phyloP scores from a whole-genome alignment of 2,888 invertebrate species.

The Pachliopta kotzebuea region DNA sequence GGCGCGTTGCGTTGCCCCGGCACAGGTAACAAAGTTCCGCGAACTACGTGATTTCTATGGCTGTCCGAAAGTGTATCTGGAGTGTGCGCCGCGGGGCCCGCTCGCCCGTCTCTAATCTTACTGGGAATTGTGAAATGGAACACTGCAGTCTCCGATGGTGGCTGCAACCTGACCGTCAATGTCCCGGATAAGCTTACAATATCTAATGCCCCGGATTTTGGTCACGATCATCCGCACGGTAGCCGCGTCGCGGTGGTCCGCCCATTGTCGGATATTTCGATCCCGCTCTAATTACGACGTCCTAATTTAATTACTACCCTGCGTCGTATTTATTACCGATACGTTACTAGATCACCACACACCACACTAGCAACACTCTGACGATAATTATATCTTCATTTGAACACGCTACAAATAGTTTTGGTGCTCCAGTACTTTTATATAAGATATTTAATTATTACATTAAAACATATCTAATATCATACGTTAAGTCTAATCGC shows the following conservation, averaged over 20 bases:
- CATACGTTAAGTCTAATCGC: too few relatives aligned
- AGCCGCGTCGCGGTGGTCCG: constrained; percentile 63
- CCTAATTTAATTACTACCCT: constrained; percentile 49
- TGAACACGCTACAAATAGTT: not conserved
- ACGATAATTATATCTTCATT: constrained; percentile 12
- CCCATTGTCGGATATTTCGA: constrained; percentile 42
- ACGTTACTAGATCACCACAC: not conserved
- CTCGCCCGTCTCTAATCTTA: constrained; percentile 60
- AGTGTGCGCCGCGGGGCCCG: constrained; percentile 48
- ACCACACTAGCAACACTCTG: not conserved
- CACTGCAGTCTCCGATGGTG: constrained; percentile 46
- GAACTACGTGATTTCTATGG: constrained; percentile 79
- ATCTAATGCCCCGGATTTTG: constrained; percentile 47
- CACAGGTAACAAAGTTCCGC: constrained; percentile 80
- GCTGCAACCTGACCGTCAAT: constrained; percentile 39
- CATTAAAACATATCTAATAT: not conserved
- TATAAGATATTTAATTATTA: not conserved
- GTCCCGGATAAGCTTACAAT: constrained; percentile 33
- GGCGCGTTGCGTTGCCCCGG: constrained; percentile 73
- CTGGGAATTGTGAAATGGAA: constrained; percentile 65
- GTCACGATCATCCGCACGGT: constrained; percentile 37
- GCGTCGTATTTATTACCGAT: constrained; percentile 53
- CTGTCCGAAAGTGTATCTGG: constrained; percentile 70
- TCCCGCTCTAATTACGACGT: constrained; percentile 48
- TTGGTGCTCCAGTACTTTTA: not conserved